Evolutionary conservation across 1,140 invertebrate species (phyloP).

Genomic region (Adoxophyes honmai): DNA sequence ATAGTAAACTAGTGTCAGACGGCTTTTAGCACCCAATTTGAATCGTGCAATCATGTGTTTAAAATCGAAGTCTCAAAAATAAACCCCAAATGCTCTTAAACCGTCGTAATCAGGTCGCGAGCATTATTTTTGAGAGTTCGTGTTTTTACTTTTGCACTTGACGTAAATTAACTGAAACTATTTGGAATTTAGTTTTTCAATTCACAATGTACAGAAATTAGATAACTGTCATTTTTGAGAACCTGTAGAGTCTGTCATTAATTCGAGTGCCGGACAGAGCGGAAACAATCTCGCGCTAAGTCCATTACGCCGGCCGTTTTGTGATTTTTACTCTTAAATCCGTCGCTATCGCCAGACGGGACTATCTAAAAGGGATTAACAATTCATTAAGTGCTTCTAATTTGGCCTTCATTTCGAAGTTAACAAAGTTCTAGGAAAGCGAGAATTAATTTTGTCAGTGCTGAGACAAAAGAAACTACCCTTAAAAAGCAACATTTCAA

Average conservation of each 20-base stretch:
- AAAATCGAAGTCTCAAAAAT: no score
- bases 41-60: no score
- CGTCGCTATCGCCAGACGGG: constrained; percentile 19
- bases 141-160: no score
- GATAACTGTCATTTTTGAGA: background rate
- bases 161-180: no score
- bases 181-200: no score
- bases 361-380: constrained; percentile 44
- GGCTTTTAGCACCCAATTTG: no score
- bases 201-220: no score
- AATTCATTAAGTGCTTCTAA: constrained; percentile 15
- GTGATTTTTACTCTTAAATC: constrained; percentile 35
- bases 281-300: constrained; percentile 27
- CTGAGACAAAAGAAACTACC: background rate
- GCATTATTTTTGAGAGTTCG: no score
- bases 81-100: no score
- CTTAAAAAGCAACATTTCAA: background rate
- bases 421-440: background rate
- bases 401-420: background rate
- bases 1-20: no score
- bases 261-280: constrained; percentile 23
- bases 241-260: constrained; percentile 18
- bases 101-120: no score
- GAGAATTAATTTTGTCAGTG: no score
- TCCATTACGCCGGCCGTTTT: constrained; percentile 37